These are phyloP conservation scores for Tenthredo distinguenda DNA, from an alignment of 2,888 invertebrate genomes.

Conservation along the genomic window DNA sequence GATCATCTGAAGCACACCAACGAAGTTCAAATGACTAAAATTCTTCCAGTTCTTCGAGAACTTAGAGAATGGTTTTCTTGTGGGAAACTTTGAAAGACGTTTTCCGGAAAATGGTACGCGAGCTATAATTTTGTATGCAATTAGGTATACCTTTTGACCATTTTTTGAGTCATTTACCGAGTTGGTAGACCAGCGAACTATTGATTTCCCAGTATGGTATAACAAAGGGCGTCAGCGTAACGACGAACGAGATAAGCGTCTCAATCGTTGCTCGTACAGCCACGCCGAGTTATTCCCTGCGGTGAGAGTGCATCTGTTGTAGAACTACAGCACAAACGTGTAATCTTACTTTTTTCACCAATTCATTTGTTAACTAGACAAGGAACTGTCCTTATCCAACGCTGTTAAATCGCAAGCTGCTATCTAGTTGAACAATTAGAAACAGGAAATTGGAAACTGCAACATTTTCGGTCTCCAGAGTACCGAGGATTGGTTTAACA, in stretches of 20 bases:
- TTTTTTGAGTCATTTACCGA: slow-evolving; percentile 15
- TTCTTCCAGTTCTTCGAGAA: neutral
- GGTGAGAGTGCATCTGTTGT: neutral
- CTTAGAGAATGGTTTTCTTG: neutral
- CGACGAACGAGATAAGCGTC: slow-evolving; percentile 27
- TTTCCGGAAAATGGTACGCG: neutral
- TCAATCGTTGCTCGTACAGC: slow-evolving; percentile 12
- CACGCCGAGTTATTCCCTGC: neutral
- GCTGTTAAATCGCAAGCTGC: neutral
- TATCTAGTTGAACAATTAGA: neutral
- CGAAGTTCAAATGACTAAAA: neutral
- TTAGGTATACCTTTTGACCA: neutral
- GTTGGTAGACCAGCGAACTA: slow-evolving; percentile 1
- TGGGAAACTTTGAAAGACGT: neutral
- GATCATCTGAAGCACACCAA: neutral
- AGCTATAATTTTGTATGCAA: neutral
- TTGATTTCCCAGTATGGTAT: slow-evolving; percentile 16
- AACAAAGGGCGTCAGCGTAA: slow-evolving; percentile 32
- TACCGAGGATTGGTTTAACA: neutral
- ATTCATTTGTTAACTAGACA: neutral
- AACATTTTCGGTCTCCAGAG: neutral
- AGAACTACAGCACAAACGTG: neutral
- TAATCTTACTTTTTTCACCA: neutral
- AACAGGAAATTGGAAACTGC: neutral
- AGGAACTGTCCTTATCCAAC: neutral